phyloP scores from a whole-genome alignment of 2,797 vertebrate genomes.

The Platyrinchus mystaceus region DNA sequence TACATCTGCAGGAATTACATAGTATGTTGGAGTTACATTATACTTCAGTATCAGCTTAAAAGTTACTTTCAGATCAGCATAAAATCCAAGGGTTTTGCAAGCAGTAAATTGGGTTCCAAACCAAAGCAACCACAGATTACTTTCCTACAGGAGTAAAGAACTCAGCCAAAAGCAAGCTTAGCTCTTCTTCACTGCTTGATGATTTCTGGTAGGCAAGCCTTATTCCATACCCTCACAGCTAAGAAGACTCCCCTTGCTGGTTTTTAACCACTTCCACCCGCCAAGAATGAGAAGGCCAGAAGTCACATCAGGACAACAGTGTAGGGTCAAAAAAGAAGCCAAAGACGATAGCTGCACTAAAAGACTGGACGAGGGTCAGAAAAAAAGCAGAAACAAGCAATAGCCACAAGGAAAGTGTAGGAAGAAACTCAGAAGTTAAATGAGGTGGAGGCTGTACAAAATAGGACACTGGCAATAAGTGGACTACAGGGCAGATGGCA shows the following conservation, averaged over 20 bases:
- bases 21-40: background rate
- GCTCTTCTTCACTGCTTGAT: conserved; percentile 49
- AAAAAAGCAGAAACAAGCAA: background rate
- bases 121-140: conserved; percentile 65
- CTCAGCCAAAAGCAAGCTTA: conserved; percentile 60
- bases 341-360: background rate
- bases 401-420: background rate
- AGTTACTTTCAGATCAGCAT: conserved; percentile 60
- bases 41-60: conserved; percentile 25
- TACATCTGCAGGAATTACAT: background rate
- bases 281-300: conserved; percentile 35
- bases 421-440: background rate
- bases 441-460: background rate
- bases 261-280: conserved; percentile 60
- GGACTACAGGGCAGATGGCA: background rate
- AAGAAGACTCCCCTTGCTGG: conserved; percentile 37
- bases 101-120: conserved; percentile 38
- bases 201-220: conserved; percentile 55
- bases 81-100: conserved; percentile 56
- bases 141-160: conserved; percentile 53
- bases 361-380: background rate
- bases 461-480: background rate
- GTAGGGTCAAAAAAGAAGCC: conserved; percentile 32
- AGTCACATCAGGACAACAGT: conserved; percentile 62
- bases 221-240: conserved; percentile 42